Base-by-base conservation (phyloP, 2,888 invertebrate species). In the Eilema caniola region DNA sequence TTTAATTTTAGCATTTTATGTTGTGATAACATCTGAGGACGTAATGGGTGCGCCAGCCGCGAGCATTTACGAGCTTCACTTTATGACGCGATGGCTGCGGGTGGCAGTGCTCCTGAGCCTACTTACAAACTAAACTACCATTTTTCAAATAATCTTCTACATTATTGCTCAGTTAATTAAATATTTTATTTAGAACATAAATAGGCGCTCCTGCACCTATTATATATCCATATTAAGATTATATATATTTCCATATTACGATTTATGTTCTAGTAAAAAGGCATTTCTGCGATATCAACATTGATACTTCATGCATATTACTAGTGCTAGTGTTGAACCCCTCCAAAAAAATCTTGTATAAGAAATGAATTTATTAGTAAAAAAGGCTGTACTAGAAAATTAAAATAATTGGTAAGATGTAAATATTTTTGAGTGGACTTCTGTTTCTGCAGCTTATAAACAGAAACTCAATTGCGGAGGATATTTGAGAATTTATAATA, bases 1-100 rank as follows among this genome's bases (percentile, higher is more conserved):
- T 92, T 93, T 92, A 93, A 92, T 92, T 92, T 92, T 81, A 92
- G 88, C 87, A 84, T 91, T 93, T 93, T 93, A 93, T 92, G 91
- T 90, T 87, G 91, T 90, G 93, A 93, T 92, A 93, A 93, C 92
- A 93, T 92, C 91, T 92, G 92, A 62, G 87, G 87, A 82, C 83
- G 86, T 91, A 89, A 93, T 90, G 88, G 89, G 83, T 79, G 76
- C 75, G 84, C 86, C 88, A 83, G 86, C 83, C 79, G 83, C 79
- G 81, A 77, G 68, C 79, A 81, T 92, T 93, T 93, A 93, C 90
- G 90, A 90, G 85, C 81, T 74, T 78, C 84, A 72, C 76, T 91
- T 93, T 92, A 92, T 89, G 86, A 81, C 68, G 23, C 70, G 60
- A 60, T 64, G 28, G 72, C 71, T 65, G 64, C 59, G 56, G 23